Percentiles rank a stretch among this genome's conserved stretches.
Evolutionary conservation across 2,113 vertebrate genomes (phyloP).

Genomic region (Amphiprion ocellaris): DNA sequence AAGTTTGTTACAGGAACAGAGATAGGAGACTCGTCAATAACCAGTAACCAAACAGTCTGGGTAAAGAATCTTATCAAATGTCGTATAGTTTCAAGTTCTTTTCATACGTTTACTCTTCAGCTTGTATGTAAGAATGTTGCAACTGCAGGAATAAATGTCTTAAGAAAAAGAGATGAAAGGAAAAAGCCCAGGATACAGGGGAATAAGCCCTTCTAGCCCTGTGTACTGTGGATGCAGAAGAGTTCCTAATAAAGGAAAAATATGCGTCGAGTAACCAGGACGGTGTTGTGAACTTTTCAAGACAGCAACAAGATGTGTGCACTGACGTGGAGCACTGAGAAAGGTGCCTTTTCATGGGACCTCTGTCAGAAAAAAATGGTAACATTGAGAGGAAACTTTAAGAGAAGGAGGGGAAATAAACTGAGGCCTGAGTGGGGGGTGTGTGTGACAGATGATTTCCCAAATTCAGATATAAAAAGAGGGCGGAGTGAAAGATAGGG

Average conservation of each 20-base stretch:
- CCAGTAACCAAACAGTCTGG: neutral
- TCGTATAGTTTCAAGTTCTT: neutral
- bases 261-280: conserved; percentile 46
- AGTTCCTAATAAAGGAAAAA: conserved; percentile 69
- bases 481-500: conserved; percentile 42
- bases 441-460: conserved; percentile 55
- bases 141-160: conserved; percentile 6
- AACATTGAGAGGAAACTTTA: conserved; percentile 19
- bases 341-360: conserved; percentile 33
- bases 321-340: conserved; percentile 40
- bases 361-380: conserved; percentile 13
- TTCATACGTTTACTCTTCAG: neutral
- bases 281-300: conserved; percentile 52
- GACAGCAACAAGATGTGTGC: conserved; percentile 49
- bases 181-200: conserved; percentile 1
- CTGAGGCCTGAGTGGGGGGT: neutral
- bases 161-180: conserved; percentile 12
- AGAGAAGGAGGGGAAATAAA: conserved; percentile 55
- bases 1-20: conserved; percentile 26
- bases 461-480: conserved; percentile 66
- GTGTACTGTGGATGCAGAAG: conserved; percentile 20
- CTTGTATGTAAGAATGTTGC: neutral
- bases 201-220: conserved; percentile 33
- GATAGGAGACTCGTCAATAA: conserved; percentile 20
- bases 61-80: neutral